Evolutionary conservation across 2,113 vertebrate genomes (phyloP), one percentile per base, ranked within the genome.

Genomic region (Procavia capensis): DNA sequence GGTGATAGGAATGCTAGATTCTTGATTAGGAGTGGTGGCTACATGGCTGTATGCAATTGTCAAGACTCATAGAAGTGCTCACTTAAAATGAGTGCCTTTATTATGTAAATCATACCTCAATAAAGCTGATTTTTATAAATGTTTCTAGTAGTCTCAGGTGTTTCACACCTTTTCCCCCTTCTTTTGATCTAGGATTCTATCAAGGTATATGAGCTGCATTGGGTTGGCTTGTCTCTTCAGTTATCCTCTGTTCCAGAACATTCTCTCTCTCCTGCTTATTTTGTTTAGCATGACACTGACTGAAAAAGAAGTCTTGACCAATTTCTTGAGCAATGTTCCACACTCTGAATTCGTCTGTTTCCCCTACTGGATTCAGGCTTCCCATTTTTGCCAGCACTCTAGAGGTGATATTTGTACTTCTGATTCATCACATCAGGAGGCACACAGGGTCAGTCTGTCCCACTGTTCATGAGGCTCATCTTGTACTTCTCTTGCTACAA

Each of bases 1-100:
- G 41, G 91, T 39, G 47, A 82, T 24, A 47, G n/a, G 79, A 80
- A 61, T 63, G 24, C 54, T 57, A 17, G 24, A 47, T 47, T 74
- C 43, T 90, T 95, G 88, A 88, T 34, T 64, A 39, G 93, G 75
- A 86, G 14, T 79, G 45, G n/a, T 78, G 74, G 50, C 74, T 92
- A 82, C 10, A 70, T 22, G 27, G 36, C 17, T 79, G 31, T 59
- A 14, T 16, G 34, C 89, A 89, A 95, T 41, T 91, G 70, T 81
- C 57, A 70, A 79, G 95, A 86, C 54, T 91, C 75, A 63, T 9
- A 90, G 70, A 95, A 63, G 39, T 80, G 2, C 19, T 68, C 31
- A 43, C 16, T 68, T 54, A 75, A 86, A 70, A 57, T 14, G 31
- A 66, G 61, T 7, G 29, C 54, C 29, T 94, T 92, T 72, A 47